Base-by-base conservation (phyloP, 1,140 invertebrate genomes). In the Polypedilum pembai region DNA sequence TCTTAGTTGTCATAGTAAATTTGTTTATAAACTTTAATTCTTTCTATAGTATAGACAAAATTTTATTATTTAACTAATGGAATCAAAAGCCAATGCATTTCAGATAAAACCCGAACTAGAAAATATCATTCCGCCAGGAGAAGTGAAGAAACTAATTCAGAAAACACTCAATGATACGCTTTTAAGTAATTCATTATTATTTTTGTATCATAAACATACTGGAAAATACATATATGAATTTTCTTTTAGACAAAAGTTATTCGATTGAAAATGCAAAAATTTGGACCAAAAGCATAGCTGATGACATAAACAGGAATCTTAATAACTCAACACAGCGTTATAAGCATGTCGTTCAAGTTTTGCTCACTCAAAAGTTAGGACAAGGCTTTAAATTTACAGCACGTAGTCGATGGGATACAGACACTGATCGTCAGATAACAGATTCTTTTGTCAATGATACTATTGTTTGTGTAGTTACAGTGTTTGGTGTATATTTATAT, bases 361-460 rank as follows among this genome's bases (percentile, higher is more conserved):
- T 69, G 18, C n/a, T 69, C 20, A 69, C 65, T 18, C 65, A 69
- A 18, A 69, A 69, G 18, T 10, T 20, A 69, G 65, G 65, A 7
- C 65, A 69, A 69, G 65, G 65, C n/a, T 69, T 69, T 10, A 69
- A 69, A 69, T 69, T 69, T 69, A 69, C 20, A 20, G 65, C 65
- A 20, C 65, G 65, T 5, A 21, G 17, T 21, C 65, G 65, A 1
- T 69, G 65, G 65, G 65, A 69, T 69, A 8, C 17, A 0, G 65
- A 69, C 1, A 21, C 65, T 20, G 65, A 69, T 12, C 65, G 65
- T 20, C 65, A 69, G 20, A 21, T 69, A 20, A 20, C 65, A 18
- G 65, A 69, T 10, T 69, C 65, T 1, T 69, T 69, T 20, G 18
- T 21, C 8, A 69, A 69, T 69, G 65, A 69, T 8, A 20, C 65